phyloP scores from a whole-genome alignment of 2,797 vertebrate species.

The Sebastes melanostomus region DNA sequence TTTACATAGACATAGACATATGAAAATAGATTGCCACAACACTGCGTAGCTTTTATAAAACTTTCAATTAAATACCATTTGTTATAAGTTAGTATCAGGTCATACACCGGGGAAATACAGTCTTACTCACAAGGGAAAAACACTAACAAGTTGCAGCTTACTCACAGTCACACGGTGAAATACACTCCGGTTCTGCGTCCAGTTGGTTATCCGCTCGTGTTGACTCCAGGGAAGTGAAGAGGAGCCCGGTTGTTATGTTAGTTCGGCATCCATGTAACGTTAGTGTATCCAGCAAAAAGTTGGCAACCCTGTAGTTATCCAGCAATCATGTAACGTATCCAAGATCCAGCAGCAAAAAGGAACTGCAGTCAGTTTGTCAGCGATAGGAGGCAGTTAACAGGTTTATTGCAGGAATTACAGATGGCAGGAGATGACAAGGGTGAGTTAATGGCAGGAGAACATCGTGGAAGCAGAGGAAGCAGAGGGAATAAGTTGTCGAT shows the following conservation, averaged over 20 bases:
- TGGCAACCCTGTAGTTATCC: not conserved
- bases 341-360: too few species aligned
- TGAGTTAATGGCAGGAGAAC: not conserved
- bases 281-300: not conserved
- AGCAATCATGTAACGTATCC: not conserved
- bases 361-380: too few species aligned
- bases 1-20: not conserved
- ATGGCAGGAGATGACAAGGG: not conserved
- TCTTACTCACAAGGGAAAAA: not conserved
- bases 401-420: not conserved
- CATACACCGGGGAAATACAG: not conserved
- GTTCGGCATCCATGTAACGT: not conserved
- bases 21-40: not conserved
- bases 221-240: not conserved
- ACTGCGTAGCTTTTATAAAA: not conserved
- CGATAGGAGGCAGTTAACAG: not conserved
- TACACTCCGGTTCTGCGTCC: not conserved
- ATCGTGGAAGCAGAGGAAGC: not conserved
- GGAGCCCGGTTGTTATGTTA: not conserved
- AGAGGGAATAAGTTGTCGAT: not conserved
- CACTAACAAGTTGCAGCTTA: not conserved
- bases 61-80: not conserved
- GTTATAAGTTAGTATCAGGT: not conserved
- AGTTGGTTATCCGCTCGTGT: not conserved
- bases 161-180: not conserved